Percentiles rank a stretch among this genome's conserved stretches.
phyloP scores from a whole-genome alignment of 1,140 invertebrate genomes.

The Hydropsyche tenuis region DNA sequence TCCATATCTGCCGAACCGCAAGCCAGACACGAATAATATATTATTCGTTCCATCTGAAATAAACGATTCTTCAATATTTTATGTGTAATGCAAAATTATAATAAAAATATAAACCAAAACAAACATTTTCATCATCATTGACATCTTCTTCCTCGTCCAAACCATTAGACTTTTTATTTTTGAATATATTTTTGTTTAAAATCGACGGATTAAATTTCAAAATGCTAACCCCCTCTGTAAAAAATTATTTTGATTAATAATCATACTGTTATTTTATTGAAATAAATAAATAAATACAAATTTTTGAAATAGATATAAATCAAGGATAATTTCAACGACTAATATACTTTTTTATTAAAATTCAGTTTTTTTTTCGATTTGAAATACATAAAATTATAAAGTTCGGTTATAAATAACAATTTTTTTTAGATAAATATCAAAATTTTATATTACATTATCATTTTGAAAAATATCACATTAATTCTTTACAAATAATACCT shows the following conservation, averaged over 20 bases:
- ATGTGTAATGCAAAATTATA: not conserved
- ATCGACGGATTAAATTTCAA: constrained; percentile 25
- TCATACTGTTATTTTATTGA: no score
- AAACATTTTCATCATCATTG: constrained; percentile 15
- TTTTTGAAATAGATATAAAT: not conserved
- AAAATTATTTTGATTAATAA: not conserved
- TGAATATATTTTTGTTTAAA: constrained; percentile 16
- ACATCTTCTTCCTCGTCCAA: not conserved
- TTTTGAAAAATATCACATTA: no score
- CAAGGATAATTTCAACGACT: no score
- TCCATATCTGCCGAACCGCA: not conserved
- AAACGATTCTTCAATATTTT: no score
- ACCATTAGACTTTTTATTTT: constrained; percentile 23
- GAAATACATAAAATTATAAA: no score
- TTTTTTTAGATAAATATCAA: no score
- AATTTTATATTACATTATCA: no score
- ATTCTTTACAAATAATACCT: constrained; percentile 1
- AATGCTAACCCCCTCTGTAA: constrained; percentile 24
- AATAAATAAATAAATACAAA: not conserved
- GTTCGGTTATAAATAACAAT: no score
- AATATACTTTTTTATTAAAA: no score
- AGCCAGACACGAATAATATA: constrained; percentile 28
- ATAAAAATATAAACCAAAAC: not conserved
- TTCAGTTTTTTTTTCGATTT: no score
- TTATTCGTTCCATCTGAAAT: constrained; percentile 7